A percentile compares a stretch with the other conserved stretches of the same genome.
These are phyloP conservation scores for Serranus cabrilla DNA, from an alignment of 2,797 vertebrate species.

Conservation along the genomic window DNA sequence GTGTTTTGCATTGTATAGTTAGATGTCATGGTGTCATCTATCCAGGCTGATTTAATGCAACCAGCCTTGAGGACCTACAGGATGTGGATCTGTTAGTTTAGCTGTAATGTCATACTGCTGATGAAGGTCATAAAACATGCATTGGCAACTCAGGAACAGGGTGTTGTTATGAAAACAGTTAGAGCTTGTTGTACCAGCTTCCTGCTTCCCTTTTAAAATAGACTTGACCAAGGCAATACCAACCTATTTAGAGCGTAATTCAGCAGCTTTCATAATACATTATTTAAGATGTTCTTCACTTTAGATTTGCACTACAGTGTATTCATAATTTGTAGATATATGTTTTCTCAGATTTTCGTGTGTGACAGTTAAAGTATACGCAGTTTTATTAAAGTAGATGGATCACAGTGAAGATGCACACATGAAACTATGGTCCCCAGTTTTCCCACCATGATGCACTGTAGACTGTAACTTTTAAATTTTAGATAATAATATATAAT, in stretches of 20 bases:
- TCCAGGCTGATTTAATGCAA: constrained; percentile 3
- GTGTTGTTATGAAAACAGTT: constrained; percentile 49
- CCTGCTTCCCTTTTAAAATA: constrained; percentile 62
- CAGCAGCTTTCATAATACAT: not conserved
- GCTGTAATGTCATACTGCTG: constrained; percentile 23
- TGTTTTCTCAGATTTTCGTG: not conserved
- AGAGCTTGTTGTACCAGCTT: constrained; percentile 45
- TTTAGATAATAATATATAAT: too few species aligned
- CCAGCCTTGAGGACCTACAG: constrained; percentile 2
- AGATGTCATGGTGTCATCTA: not conserved
- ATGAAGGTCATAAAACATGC: constrained; percentile 8
- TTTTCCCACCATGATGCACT: not conserved
- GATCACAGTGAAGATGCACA: not conserved
- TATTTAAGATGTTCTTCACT: too few species aligned
- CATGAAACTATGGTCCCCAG: not conserved
- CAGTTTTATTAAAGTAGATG: not conserved
- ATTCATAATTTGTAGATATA: not conserved
- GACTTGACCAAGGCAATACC: not conserved
- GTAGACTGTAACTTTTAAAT: too few species aligned
- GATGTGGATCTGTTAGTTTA: constrained; percentile 44
- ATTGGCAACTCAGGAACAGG: constrained; percentile 39
- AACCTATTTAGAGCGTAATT: not conserved
- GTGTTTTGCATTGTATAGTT: not conserved
- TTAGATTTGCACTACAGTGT: too few species aligned
- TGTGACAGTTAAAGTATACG: too few species aligned